A percentile compares a stretch with the other conserved stretches of the same genome.
These are phyloP conservation scores for Erinaceus europaeus DNA, from an alignment of 2,113 vertebrate species.

Conservation along the genomic window DNA sequence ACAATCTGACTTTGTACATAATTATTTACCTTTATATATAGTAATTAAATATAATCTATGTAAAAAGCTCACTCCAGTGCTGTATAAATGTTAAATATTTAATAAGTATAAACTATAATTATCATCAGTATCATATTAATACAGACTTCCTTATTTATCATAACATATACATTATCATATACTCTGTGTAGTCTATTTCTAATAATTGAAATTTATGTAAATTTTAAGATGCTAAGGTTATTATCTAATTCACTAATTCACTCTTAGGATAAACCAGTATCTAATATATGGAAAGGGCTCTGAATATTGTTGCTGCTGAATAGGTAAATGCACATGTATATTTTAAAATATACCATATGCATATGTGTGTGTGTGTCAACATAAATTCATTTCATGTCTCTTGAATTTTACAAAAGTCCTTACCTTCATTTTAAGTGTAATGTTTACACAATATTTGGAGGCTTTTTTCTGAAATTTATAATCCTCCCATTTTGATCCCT, in stretches of 20 bases:
- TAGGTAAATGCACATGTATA: neutral
- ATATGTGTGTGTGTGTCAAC: neutral
- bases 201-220: neutral
- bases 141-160: neutral
- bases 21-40: neutral
- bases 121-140: no score
- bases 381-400: neutral
- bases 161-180: neutral
- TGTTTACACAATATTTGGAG: neutral
- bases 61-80: neutral
- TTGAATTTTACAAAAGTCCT: neutral
- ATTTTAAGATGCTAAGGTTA: neutral
- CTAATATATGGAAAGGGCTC: neutral
- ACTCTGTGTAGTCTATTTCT: neutral
- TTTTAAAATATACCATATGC: neutral
- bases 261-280: neutral
- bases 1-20: neutral
- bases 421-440: neutral
- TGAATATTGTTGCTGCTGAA: neutral
- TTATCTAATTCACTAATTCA: neutral
- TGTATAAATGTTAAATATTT: neutral
- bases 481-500: neutral
- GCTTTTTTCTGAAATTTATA: neutral
- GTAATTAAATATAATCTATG: neutral
- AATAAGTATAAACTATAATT: neutral